Evolutionary conservation across 2,113 vertebrate genomes (phyloP).

Genomic region (Antechinus flavipes): DNA sequence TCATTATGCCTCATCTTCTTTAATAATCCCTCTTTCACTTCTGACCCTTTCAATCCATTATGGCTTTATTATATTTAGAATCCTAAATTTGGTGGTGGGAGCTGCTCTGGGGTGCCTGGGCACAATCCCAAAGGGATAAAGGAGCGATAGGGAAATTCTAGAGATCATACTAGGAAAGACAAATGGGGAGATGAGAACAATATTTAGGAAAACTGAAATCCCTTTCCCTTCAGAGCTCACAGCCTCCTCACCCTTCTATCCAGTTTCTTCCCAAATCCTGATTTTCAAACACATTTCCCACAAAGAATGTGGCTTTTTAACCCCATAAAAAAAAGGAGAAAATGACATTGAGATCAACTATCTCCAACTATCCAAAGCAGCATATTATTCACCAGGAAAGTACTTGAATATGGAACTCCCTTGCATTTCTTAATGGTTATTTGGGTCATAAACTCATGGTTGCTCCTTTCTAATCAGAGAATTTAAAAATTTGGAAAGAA

Average conservation of each 20-base stretch:
- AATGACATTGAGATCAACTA: background rate
- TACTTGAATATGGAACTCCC: background rate
- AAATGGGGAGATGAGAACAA: background rate
- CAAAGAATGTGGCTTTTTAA: background rate
- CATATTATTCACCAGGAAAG: background rate
- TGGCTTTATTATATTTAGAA: background rate
- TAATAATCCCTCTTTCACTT: background rate
- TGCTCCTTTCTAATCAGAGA: background rate
- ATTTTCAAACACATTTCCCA: background rate
- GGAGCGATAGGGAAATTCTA: background rate
- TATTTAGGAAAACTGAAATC: background rate
- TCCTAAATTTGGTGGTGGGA: background rate
- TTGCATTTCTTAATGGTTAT: background rate
- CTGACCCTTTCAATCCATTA: background rate
- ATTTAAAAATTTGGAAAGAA: background rate
- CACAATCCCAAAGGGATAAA: background rate
- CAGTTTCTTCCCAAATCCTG: background rate
- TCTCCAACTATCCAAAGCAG: background rate
- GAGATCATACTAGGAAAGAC: background rate
- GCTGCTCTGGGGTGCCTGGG: background rate
- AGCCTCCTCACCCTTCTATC: background rate
- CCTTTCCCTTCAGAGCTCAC: background rate
- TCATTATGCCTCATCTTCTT: background rate
- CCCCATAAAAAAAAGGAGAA: background rate
- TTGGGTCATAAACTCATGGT: background rate